phyloP scores from a whole-genome alignment of 2,797 vertebrate genomes.

The Rhinichthys osculus region DNA sequence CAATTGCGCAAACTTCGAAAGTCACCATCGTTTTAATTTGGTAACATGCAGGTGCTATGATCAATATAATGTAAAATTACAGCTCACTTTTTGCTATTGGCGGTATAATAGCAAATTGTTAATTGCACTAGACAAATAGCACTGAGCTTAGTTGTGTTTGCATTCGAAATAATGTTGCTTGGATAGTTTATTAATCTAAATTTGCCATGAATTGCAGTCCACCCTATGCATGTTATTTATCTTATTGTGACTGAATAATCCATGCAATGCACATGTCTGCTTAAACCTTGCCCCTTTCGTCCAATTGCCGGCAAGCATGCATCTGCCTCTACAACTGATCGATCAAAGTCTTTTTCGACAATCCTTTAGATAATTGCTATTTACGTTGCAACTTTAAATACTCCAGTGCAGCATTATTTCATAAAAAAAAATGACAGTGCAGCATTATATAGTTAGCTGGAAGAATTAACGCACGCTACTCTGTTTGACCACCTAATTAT shows the following conservation, averaged over 20 bases:
- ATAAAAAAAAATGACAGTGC: not conserved
- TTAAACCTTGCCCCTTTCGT: not conserved
- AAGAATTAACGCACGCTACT: not conserved
- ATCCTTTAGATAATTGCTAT: not conserved
- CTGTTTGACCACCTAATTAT: not conserved
- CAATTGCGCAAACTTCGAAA: not conserved
- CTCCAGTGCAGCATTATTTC: no score
- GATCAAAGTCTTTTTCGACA: not conserved
- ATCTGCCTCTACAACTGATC: not conserved
- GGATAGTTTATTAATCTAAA: not conserved
- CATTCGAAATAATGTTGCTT: not conserved
- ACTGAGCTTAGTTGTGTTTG: not conserved
- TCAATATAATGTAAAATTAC: not conserved
- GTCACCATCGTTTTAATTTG: not conserved
- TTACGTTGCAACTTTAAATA: no score
- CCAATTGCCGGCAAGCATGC: no score
- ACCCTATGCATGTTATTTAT: no score
- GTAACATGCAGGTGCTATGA: not conserved
- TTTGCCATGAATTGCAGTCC: not conserved
- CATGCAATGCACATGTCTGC: not conserved
- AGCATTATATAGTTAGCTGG: not conserved
- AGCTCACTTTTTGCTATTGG: not conserved
- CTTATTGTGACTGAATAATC: not conserved
- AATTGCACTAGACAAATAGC: not conserved
- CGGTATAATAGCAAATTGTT: not conserved